Base-by-base conservation (phyloP, 1,140 invertebrate genomes). In the Diorhabda carinulata region DNA sequence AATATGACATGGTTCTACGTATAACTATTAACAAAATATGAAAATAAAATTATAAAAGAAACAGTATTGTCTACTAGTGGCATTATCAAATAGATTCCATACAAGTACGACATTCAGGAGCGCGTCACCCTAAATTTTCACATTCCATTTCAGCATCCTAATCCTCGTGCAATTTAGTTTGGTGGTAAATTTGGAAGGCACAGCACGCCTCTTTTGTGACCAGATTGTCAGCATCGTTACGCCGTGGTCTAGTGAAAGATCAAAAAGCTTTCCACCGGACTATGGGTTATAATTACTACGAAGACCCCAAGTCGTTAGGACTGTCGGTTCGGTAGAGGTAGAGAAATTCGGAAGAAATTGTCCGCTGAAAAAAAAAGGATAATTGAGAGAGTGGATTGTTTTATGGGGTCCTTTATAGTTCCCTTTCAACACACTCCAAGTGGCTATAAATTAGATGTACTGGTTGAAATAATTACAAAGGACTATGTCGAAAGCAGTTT, bases 281-380 rank as follows among this genome's bases (percentile, higher is more conserved):
- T 52, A 52, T 52, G 47, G 47, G 47, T 52, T 52, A 52, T 52
- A 52, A 52, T 52, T 52, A 52, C 47, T 52, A 8, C n/a, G 47
- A n/a, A 52, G 47, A 52, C 47, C 47, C 47, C n/a, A 52, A 52
- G 47, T 52, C 47, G 47, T 52, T 52, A 52, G 47, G n/a, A n/a
- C 47, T 52, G 47, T 52, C 47, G 47, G 6, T 52, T 6, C 47
- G 25, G 3, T 4, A 4, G 6, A n/a, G 6, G 6, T 8, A 52
- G 47, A 52, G 47, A 52, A n/a, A 52, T 52, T 52, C 47, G 47
- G 47, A 52, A 52, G 47, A 52, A 52, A 52, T 52, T n/a, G 47
- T 52, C 47, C n/a, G 47, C 6, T 52, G 25, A 25, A 25, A 52
- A 52, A 52, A 52, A 52, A n/a, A 8, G 47, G 6, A 52, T 52